phyloP scores from a whole-genome alignment of 2,113 vertebrate genomes.

The Panthera leo region DNA sequence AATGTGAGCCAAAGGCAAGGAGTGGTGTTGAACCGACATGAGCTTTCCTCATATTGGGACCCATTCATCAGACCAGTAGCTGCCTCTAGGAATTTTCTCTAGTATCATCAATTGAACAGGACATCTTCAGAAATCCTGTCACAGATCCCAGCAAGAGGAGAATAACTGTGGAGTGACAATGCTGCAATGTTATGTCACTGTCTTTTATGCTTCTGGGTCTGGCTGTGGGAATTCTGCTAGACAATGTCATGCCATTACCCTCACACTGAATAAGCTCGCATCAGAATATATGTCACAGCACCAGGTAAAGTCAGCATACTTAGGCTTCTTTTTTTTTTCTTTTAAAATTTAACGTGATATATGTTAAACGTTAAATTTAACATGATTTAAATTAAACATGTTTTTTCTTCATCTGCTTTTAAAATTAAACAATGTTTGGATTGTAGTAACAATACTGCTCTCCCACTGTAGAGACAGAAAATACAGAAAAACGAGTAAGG shows the following conservation, averaged over 20 bases:
- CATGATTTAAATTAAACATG: not conserved
- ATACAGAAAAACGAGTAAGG: slow-evolving; percentile 14
- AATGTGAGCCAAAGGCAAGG: not conserved
- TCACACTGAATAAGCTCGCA: not conserved
- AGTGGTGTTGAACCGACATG: not conserved
- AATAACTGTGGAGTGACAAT: not conserved
- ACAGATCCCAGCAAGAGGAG: not conserved
- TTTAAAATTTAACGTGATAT: slow-evolving; percentile 23
- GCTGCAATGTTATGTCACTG: not conserved
- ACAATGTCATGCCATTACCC: not conserved
- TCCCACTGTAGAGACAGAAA: not conserved
- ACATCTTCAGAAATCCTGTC: not conserved
- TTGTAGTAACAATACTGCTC: not conserved
- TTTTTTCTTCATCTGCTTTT: not conserved
- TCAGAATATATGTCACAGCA: slow-evolving; percentile 11
- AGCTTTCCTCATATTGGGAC: not conserved
- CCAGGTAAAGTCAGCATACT: not conserved
- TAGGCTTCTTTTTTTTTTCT: not conserved
- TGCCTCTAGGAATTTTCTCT: not conserved
- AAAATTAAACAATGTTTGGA: slow-evolving; percentile 51
- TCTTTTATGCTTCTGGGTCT: slow-evolving; percentile 21
- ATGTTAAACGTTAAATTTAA: slow-evolving; percentile 3
- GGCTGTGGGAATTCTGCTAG: slow-evolving; percentile 59
- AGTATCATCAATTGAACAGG: not conserved
- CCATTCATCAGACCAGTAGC: not conserved